These are phyloP conservation scores for Coregonus sp. DNA, from an alignment of 2,797 vertebrate species.

Conservation along the genomic window DNA sequence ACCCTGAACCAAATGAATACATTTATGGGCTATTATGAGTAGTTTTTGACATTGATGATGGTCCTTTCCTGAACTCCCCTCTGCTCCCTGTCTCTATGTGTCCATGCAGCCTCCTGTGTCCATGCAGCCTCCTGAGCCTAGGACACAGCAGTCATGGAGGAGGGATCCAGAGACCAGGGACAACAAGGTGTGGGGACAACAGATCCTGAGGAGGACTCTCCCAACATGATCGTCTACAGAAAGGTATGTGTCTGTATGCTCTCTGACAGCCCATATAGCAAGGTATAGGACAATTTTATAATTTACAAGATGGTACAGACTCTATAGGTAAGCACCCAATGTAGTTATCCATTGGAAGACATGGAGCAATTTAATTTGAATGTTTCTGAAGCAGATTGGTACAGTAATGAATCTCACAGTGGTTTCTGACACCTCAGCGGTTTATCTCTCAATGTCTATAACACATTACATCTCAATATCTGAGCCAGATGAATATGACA, in stretches of 20 bases:
- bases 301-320: neutral
- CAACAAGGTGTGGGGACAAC: slow-evolving; percentile 56
- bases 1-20: neutral
- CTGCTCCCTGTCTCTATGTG: neutral
- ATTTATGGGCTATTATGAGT: neutral
- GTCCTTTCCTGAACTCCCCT: neutral
- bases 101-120: slow-evolving; percentile 13
- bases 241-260: slow-evolving; percentile 78
- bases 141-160: slow-evolving; percentile 83
- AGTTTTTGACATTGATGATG: neutral
- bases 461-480: slow-evolving; percentile 36
- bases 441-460: slow-evolving; percentile 43
- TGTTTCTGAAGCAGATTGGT: neutral
- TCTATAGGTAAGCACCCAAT: neutral
- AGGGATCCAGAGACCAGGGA: slow-evolving; percentile 80
- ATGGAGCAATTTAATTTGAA: neutral
- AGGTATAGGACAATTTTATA: neutral
- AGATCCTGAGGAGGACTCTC: slow-evolving; percentile 90
- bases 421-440: slow-evolving; percentile 44
- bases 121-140: slow-evolving; percentile 35
- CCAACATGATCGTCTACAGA: slow-evolving; percentile 96
- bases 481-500: slow-evolving; percentile 25
- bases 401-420: neutral
- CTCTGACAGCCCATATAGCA: neutral
- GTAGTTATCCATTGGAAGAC: neutral